Evolutionary conservation across 2,888 invertebrate species (phyloP).

Genomic region (Drosophila subquinaria): DNA sequence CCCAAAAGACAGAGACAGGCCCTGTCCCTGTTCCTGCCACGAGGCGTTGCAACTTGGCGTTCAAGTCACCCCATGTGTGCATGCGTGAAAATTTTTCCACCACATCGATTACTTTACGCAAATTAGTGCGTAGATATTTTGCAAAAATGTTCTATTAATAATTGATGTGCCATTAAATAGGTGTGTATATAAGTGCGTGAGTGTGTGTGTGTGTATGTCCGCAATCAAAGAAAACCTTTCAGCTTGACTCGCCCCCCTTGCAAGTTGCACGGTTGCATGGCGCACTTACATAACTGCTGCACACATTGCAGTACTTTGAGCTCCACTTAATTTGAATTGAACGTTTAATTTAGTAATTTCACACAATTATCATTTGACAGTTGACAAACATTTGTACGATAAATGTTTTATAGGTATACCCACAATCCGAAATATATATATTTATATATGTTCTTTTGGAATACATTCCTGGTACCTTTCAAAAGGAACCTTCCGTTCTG

Average conservation of each 20-base stretch:
- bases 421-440: neutral
- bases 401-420: neutral
- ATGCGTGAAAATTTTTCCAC: conserved; percentile 81
- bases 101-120: conserved; percentile 82
- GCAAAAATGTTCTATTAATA: conserved; percentile 82
- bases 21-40: neutral
- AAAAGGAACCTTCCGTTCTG: too few relatives aligned
- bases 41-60: conserved; percentile 21
- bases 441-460: too few relatives aligned
- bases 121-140: conserved; percentile 82
- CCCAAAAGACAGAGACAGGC: neutral
- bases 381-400: conserved; percentile 38
- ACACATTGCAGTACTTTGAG: conserved; percentile 37
- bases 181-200: neutral
- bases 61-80: conserved; percentile 64
- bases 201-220: neutral
- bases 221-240: conserved; percentile 1
- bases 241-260: neutral
- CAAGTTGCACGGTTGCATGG: neutral
- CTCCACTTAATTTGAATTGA: conserved; percentile 64
- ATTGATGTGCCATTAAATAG: conserved; percentile 68
- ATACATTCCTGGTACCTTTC: too few relatives aligned
- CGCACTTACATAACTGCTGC: conserved; percentile 13
- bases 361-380: conserved; percentile 58
- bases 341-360: conserved; percentile 74